Conservation (phyloP, 2,797 vertebrate species). For the Acanthiza pusilla region DNA sequence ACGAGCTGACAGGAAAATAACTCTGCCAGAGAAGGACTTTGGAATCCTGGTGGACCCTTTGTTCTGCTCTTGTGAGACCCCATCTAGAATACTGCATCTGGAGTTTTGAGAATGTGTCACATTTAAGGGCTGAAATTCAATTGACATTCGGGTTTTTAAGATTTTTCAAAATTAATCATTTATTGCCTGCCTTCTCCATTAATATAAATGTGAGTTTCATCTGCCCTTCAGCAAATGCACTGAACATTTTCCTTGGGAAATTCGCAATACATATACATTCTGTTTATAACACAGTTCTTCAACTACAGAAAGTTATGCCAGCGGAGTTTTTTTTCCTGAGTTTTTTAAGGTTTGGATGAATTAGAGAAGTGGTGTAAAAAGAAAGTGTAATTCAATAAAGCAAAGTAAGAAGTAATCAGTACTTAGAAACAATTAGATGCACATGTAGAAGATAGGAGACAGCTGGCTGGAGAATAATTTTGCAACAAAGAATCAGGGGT, state of each 20-base stretch:
- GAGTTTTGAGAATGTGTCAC: background rate
- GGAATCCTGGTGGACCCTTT: background rate
- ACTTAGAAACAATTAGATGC: background rate
- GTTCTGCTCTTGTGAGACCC: background rate
- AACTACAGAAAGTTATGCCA: background rate
- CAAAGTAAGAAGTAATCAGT: background rate
- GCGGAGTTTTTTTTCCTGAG: fast-evolving
- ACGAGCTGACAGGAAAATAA: background rate
- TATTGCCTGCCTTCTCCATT: background rate
- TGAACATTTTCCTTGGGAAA: background rate
- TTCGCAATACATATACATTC: background rate
- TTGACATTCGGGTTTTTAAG: background rate
- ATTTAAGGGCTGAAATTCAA: background rate
- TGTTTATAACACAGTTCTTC: background rate
- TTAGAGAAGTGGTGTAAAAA: background rate
- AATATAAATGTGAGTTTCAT: background rate
- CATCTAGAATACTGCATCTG: background rate
- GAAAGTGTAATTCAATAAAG: background rate
- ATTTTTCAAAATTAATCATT: background rate
- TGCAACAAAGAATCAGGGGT: background rate
- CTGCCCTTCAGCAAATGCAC: background rate
- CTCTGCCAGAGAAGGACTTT: background rate
- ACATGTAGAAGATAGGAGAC: background rate
- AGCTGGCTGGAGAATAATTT: background rate
- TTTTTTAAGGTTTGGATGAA: background rate